Percentiles rank a stretch among this genome's conserved stretches.
phyloP scores from a whole-genome alignment of 2,888 invertebrate genomes.

The Agrypnus murinus region DNA sequence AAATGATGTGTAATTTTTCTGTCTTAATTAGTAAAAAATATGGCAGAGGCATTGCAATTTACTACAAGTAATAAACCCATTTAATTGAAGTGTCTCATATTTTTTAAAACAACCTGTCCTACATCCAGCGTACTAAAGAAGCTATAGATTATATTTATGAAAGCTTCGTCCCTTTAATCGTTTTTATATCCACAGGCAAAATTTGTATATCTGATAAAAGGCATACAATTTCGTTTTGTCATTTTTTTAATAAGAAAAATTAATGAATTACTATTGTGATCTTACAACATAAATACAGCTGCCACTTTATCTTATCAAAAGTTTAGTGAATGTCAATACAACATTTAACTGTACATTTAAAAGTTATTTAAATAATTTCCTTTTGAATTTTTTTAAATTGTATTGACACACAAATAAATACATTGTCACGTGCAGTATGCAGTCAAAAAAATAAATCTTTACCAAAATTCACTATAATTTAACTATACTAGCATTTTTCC shows the following conservation, averaged over 20 bases:
- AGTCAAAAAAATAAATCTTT: background rate
- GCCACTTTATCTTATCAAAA: constrained; percentile 18
- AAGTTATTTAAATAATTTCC: too few relatives aligned
- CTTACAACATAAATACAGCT: constrained; percentile 5
- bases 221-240: too few relatives aligned
- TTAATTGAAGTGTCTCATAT: constrained; percentile 16
- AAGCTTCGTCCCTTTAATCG: constrained; percentile 19
- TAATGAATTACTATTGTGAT: background rate
- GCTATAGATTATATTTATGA: background rate
- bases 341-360: constrained; percentile 3
- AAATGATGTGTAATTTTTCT: constrained; percentile 32
- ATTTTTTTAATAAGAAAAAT: too few relatives aligned
- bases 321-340: constrained; percentile 8
- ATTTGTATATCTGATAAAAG: too few relatives aligned
- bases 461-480: background rate
- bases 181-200: background rate
- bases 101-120: constrained; percentile 1
- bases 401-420: too few relatives aligned
- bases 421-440: background rate
- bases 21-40: constrained; percentile 35
- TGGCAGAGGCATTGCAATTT: constrained; percentile 29
- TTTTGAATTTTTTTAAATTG: too few relatives aligned
- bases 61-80: constrained; percentile 32
- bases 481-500: constrained; percentile 2
- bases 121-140: constrained; percentile 3